phyloP scores from a whole-genome alignment of 2,797 vertebrate species.

The Florisuga fusca region DNA sequence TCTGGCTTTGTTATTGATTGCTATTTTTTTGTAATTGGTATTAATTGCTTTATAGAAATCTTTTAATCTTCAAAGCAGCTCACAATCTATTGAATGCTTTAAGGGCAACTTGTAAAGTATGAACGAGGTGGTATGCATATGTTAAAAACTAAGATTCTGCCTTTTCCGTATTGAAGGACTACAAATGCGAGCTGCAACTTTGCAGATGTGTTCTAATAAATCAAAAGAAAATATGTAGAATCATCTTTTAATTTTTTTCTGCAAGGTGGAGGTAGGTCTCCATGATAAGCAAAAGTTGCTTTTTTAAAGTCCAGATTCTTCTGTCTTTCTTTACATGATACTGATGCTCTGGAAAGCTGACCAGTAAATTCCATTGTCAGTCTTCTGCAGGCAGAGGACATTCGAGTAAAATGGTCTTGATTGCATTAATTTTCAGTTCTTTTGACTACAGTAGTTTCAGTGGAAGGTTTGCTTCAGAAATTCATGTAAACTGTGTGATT shows the following conservation, averaged over 20 bases:
- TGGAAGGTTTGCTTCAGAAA: background rate
- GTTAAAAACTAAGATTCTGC: background rate
- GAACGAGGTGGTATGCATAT: background rate
- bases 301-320: background rate
- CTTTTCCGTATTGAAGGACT: rapidly evolving
- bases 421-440: background rate
- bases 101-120: background rate
- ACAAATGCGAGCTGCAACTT: background rate
- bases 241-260: rapidly evolving
- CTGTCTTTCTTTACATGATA: rapidly evolving
- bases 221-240: background rate
- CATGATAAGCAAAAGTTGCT: background rate
- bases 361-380: background rate
- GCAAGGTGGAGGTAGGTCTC: background rate
- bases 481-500: background rate
- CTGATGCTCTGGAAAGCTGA: background rate
- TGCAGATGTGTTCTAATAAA: background rate
- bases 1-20: background rate
- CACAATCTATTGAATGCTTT: background rate
- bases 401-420: background rate
- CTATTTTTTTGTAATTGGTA: background rate
- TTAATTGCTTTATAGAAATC: background rate
- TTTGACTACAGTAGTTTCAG: background rate
- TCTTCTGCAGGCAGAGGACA: background rate
- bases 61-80: background rate